phyloP scores from a whole-genome alignment of 2,888 invertebrate species.

The Helobdella robusta region DNA sequence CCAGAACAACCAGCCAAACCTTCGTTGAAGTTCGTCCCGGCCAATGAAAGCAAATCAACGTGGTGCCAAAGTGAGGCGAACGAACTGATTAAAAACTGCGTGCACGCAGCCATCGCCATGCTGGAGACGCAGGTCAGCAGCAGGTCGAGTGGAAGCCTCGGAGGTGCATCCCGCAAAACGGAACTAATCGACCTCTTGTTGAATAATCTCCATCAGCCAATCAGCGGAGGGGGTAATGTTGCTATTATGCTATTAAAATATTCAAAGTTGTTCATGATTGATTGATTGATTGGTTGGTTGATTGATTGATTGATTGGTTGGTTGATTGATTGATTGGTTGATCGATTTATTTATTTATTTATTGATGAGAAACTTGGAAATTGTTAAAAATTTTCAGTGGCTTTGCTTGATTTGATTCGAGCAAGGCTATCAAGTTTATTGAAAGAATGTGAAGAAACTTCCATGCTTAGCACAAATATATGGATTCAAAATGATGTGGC shows the following conservation, averaged over 20 bases:
- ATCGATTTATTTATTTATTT: not conserved
- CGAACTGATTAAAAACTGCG: constrained; percentile 35
- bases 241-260: no score
- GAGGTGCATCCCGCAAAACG: constrained; percentile 36
- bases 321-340: no score
- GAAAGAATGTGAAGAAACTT: constrained; percentile 37
- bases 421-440: constrained; percentile 36
- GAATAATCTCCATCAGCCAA: not conserved
- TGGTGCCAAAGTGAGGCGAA: constrained; percentile 24
- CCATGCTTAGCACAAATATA: constrained; percentile 15
- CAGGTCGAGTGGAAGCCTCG: not conserved
- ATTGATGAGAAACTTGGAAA: not conserved
- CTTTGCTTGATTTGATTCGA: constrained; percentile 34
- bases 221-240: not conserved
- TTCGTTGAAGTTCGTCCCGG: no score
- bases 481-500: constrained; percentile 42
- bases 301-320: no score
- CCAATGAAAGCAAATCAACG: no score
- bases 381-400: constrained; percentile 6
- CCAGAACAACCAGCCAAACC: no score
- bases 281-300: no score
- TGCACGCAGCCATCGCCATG: constrained; percentile 40
- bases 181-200: constrained; percentile 36
- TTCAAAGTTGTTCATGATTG: no score
- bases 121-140: constrained; percentile 37